Evolutionary conservation across 2,797 vertebrate genomes (phyloP), one percentile per base, ranked within the genome.

Genomic region (Vultur gryphus): DNA sequence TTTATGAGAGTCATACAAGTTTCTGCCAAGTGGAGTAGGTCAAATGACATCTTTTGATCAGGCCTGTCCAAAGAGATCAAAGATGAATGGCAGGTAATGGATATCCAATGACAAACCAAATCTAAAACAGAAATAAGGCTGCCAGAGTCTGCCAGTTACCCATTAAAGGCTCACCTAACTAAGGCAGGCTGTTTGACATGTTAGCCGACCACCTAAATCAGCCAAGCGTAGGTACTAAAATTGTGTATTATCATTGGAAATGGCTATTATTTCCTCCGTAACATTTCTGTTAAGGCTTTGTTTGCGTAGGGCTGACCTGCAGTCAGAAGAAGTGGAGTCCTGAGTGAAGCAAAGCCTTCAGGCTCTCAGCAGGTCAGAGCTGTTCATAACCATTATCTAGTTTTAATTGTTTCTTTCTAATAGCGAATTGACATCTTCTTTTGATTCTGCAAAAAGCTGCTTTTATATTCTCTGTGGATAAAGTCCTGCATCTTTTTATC

Each of bases 211-310:
- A 98, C 98, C 99, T 99, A 99, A 99, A 99, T 99, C 99, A 99
- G 98, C 99, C 98, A 98, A 98, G 99, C 99, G 98, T 98, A 98
- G 97, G 97, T 96, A 98, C 98, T 98, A 99, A 99, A 99, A 99
- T 99, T 99, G 99, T 99, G 99, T 99, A 99, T 99, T 99, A 99
- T 99, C 99, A 99, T 99, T 99, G 99, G 99, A 99, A 99, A 99
- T 99, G 99, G 99, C 99, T 99, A 99, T 99, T 99, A 99, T 99
- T 99, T 99, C 99, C 99, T 98, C 98, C 57, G 99, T 99, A 99
- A 99, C 99, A 98, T 99, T 99, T 99, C 98, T 99, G 99, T 99
- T 99, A 99, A 97, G 98, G 98, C 98, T 98, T 98, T 98, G 98
- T 98, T 98, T 98, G 98, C 87, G 96, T 97, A 96, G 97, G 89